These are phyloP conservation scores for Gila robusta DNA, from an alignment of 2,797 vertebrate species.

Conservation along the genomic window DNA sequence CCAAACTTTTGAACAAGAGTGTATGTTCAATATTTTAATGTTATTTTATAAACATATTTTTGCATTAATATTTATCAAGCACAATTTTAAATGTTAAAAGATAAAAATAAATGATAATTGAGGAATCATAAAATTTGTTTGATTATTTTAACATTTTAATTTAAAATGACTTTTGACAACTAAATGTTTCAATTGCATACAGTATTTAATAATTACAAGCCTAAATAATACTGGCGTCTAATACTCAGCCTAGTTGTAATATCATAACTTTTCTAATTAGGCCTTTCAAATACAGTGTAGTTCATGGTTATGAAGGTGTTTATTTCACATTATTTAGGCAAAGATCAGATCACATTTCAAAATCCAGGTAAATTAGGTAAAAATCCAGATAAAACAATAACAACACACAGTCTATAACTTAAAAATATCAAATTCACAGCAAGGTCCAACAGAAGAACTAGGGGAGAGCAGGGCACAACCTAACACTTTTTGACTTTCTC, in stretches of 20 bases:
- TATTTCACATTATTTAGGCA: neutral
- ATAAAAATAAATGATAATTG: neutral
- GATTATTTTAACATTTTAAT: neutral
- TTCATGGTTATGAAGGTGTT: neutral
- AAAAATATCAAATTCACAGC: neutral
- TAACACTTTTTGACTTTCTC: no score
- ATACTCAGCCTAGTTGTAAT: neutral
- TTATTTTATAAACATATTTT: neutral
- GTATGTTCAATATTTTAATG: constrained; percentile 65
- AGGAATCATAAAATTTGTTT: neutral
- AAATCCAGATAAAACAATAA: neutral
- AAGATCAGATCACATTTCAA: neutral
- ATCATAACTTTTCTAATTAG: neutral
- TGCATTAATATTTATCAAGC: neutral
- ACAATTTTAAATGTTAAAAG: neutral
- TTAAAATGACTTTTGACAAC: neutral
- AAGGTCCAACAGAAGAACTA: neutral
- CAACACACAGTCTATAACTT: neutral
- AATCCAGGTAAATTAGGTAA: neutral
- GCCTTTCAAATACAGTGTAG: neutral
- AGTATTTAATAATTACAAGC: neutral
- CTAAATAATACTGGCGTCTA: neutral
- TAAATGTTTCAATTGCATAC: neutral
- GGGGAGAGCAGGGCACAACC: no score
- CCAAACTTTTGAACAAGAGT: constrained; percentile 57